Evolutionary conservation across 1,140 invertebrate genomes (phyloP).

Genomic region (Calephelis nemesis): DNA sequence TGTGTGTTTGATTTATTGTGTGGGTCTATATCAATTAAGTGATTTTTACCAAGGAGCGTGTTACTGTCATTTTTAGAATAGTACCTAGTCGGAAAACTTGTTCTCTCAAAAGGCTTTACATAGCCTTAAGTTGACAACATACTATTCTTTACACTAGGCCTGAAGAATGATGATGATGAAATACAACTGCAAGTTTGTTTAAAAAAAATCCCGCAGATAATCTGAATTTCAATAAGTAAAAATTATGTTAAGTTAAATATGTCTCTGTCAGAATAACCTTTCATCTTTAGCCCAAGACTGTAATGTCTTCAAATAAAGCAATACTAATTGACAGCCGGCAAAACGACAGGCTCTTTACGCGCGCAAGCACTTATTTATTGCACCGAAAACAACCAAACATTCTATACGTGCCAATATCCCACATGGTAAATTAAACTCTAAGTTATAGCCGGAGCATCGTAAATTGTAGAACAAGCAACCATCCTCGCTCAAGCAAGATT

Average conservation of each 20-base stretch:
- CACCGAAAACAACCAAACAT: conserved; percentile 59
- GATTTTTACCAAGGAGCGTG: not conserved
- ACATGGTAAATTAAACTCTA: conserved; percentile 40
- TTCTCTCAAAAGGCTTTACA: no score
- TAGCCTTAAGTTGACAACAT: no score
- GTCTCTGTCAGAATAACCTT: conserved; percentile 13
- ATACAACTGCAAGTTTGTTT: no score
- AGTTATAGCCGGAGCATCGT: conserved; percentile 31
- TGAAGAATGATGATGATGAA: no score
- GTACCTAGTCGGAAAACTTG: no score
- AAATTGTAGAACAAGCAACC: conserved; percentile 34
- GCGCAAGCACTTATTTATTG: conserved; percentile 75
- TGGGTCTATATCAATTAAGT: not conserved
- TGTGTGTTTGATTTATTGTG: not conserved
- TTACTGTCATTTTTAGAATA: no score
- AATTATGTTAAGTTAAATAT: not conserved
- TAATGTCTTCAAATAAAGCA: conserved; percentile 54
- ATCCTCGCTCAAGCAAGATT: conserved; percentile 63
- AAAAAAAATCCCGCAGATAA: no score
- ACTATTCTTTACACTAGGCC: no score
- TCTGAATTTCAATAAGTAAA: no score
- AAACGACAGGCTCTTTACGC: conserved; percentile 66
- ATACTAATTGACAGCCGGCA: conserved; percentile 41
- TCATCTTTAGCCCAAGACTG: conserved; percentile 35
- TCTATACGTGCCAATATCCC: conserved; percentile 31